Base-by-base conservation (phyloP, 2,888 invertebrate species). In the Chalcosyrphus nemorum region DNA sequence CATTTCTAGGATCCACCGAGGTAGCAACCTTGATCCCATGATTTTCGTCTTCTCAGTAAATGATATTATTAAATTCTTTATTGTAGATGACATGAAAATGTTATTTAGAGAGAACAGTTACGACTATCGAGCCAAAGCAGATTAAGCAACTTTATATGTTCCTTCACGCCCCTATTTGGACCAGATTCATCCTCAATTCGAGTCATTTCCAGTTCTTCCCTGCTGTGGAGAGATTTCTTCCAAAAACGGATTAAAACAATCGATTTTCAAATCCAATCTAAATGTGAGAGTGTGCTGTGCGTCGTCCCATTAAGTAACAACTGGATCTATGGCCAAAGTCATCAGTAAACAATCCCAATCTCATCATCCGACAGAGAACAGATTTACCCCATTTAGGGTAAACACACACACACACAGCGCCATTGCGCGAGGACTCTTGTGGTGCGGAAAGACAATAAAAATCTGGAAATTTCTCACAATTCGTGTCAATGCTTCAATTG, bases 401-500 rank as follows among this genome's bases (percentile, higher is more conserved):
- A 59, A 59, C 59, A 76, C 57, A 50, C n/a, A n/a, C n/a, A n/a
- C n/a, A n/a, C n/a, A n/a, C n/a, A n/a, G n/a, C n/a, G 27, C 65
- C 38, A 74, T 56, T 74, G 29, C 15, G 15, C 15, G 15, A 15
- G 35, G 38, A 24, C 35, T 56, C 43, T 29, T 29, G 41, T 21
- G 32, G 66, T 15, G 75, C 38, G 45, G 38, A 19, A 15, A 52
- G 19, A 17, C 50, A 45, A 76, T 68, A 56, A 65, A 75, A 66
- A 29, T 68, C 35, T n/a, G 15, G 41, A 59, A 68, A 38, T 43
- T 47, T 76, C 66, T 68, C 76, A 76, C 66, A 76, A 68, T 76
- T 68, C 52, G 66, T 76, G 68, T 76, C 76, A 76, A 76, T 76
- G 75, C 41, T 76, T 76, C 75, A 66, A 66, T 59, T 66, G 66